Evolutionary conservation across 2,113 vertebrate genomes (phyloP), one percentile per base, ranked within the genome.

Genomic region (Axis porcinus): DNA sequence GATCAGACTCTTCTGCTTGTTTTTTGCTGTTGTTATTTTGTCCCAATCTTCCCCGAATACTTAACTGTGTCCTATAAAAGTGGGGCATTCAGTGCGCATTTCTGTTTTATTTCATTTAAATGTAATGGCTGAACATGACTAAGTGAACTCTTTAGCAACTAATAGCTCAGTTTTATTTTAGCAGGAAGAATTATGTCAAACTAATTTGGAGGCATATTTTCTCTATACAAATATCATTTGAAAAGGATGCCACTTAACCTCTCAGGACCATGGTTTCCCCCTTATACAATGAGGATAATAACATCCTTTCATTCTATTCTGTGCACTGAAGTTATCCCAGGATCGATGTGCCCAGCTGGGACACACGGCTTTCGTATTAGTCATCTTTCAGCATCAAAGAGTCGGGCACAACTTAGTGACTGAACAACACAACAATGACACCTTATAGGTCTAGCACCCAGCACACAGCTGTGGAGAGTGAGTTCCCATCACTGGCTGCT

Each of bases 351-450:
- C 19, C 45, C 3, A 28, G 7, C 55, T 1, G n/a, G 15, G 25
- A 33, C 45, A 3, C 3, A 1, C 0, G 0, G n/a, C 14, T 14
- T 12, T 3, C 10, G 0, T 28, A 7, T 27, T 0, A 33, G 10
- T 58, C 1, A 3, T 36, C 52, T 74, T 21, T 7, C 12, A 74
- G 36, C 70, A 43, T 74, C 36, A 25, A 19, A 40, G 70, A 43
- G 36, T 74, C 36, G 2, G n/a, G 21, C 11, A 43, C 21, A 43
- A 6, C 23, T 25, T 13, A 14, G 36, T 43, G 21, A 14, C 70
- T 2, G 21, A 43, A 25, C 21, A 74, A 3, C 23, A 43, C 21
- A 74, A 6, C 36, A 12, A 0, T 15, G n/a, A 5, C 0, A 0
- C 55, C 45, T 36, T 25, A 6, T 2, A 13, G 27, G 52, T 16